phyloP scores from a whole-genome alignment of 2,888 invertebrate species.

The Drosophila rellima region DNA sequence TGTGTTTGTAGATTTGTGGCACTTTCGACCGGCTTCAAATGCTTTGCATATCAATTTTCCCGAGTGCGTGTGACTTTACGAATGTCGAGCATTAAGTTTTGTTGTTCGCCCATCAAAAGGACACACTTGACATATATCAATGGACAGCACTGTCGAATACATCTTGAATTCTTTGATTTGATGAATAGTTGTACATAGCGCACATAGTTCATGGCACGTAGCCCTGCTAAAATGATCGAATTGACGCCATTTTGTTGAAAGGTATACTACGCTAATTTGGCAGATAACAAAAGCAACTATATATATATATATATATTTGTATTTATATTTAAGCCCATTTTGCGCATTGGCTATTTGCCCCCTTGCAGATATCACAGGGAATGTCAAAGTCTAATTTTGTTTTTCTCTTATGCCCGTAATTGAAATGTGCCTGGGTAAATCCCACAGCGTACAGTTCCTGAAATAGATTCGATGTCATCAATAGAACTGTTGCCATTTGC shows the following conservation, averaged over 20 bases:
- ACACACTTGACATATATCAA: conserved; percentile 71
- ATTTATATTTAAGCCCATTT: conserved; percentile 50
- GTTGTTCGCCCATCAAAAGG: conserved; percentile 73
- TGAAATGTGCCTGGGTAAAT: conserved; percentile 67
- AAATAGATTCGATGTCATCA: conserved; percentile 74
- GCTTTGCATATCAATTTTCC: conserved; percentile 72
- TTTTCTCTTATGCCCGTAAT: conserved; percentile 57
- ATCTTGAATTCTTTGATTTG: conserved; percentile 10
- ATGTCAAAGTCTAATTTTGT: conserved; percentile 74
- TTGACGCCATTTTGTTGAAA: conserved; percentile 69
- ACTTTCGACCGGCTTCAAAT: conserved; percentile 59
- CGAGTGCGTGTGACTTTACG: conserved; percentile 82
- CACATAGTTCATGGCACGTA: conserved; percentile 63
- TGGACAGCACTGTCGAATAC: neutral
- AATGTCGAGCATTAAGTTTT: conserved; percentile 78
- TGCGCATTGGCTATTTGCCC: conserved; percentile 42
- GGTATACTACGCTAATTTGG: conserved; percentile 3
- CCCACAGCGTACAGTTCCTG: conserved; percentile 48
- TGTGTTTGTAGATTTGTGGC: conserved; percentile 55
- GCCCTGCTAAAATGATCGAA: conserved; percentile 24
- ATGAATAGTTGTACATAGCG: neutral
- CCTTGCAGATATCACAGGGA: conserved; percentile 57
- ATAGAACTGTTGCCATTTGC: conserved; percentile 39
- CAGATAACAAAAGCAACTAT: conserved; percentile 28
- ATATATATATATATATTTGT: neutral